phyloP scores from a whole-genome alignment of 2,797 vertebrate species.

The Apodemus agrarius region DNA sequence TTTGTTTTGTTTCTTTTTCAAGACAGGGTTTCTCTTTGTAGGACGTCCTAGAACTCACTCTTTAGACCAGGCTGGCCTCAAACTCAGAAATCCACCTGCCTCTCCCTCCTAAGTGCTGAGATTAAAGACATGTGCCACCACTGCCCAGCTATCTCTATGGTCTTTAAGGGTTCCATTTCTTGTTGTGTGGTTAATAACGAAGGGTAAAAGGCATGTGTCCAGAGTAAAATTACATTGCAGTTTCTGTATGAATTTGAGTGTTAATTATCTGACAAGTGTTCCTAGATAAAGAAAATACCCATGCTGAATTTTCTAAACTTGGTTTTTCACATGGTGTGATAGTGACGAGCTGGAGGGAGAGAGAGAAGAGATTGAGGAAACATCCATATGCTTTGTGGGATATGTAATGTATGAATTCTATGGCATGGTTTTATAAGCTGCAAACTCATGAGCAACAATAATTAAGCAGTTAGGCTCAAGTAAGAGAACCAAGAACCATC shows the following conservation, averaged over 20 bases:
- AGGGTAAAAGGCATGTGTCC: rapidly evolving
- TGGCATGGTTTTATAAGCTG: background rate
- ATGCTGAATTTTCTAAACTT: background rate
- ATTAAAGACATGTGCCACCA: too few species aligned
- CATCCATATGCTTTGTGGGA: rapidly evolving
- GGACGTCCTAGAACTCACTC: too few species aligned
- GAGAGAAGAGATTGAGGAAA: background rate
- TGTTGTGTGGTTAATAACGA: rapidly evolving
- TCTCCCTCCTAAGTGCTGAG: too few species aligned
- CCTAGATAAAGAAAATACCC: background rate
- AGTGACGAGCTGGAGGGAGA: background rate
- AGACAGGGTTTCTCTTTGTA: too few species aligned
- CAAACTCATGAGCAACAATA: background rate
- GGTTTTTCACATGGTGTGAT: background rate
- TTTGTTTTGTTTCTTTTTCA: too few species aligned
- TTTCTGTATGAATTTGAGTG: background rate
- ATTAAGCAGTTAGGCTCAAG: background rate
- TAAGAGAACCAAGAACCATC: background rate
- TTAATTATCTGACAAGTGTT: rapidly evolving
- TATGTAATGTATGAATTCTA: background rate
- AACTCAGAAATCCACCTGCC: too few species aligned
- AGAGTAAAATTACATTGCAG: background rate
- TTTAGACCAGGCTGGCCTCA: too few species aligned
- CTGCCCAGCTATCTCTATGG: background rate
- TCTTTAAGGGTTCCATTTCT: background rate